These are phyloP conservation scores for Phocoena phocoena DNA, from an alignment of 2,113 vertebrate species.

Conservation along the genomic window DNA sequence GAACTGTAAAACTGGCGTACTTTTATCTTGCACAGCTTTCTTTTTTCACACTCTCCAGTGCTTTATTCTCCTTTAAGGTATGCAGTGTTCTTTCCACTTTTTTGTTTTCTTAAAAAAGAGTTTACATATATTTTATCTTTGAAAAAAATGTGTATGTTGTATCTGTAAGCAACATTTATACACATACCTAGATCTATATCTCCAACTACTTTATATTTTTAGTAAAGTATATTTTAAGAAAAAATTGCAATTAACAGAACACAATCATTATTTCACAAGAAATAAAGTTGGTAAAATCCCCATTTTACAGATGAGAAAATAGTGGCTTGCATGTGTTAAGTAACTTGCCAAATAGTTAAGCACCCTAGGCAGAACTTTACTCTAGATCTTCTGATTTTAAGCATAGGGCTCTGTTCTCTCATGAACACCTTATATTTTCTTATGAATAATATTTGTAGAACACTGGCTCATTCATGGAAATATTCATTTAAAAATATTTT, in stretches of 20 bases:
- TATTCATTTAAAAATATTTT: conserved; percentile 1
- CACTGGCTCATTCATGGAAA: neutral
- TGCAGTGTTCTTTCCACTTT: neutral
- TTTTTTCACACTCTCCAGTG: neutral
- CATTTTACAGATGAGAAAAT: neutral
- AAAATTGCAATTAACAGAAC: neutral
- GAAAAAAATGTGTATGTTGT: conserved; percentile 2
- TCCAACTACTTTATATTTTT: neutral
- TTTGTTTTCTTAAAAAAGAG: neutral
- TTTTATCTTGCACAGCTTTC: neutral
- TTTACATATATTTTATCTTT: neutral
- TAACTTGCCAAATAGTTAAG: neutral
- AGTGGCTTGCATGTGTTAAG: neutral
- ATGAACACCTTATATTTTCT: neutral
- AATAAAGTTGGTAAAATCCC: neutral
- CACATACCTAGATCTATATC: neutral
- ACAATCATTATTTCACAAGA: neutral
- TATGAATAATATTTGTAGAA: neutral
- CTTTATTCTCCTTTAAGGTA: neutral
- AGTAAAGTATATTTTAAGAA: neutral
- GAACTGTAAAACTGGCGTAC: neutral
- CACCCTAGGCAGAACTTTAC: neutral
- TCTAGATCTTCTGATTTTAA: neutral
- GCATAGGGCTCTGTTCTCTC: neutral
- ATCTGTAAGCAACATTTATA: neutral